Percentiles rank a stretch among this genome's conserved stretches.
phyloP scores from a whole-genome alignment of 2,797 vertebrate genomes.

The Acipenser ruthenus region DNA sequence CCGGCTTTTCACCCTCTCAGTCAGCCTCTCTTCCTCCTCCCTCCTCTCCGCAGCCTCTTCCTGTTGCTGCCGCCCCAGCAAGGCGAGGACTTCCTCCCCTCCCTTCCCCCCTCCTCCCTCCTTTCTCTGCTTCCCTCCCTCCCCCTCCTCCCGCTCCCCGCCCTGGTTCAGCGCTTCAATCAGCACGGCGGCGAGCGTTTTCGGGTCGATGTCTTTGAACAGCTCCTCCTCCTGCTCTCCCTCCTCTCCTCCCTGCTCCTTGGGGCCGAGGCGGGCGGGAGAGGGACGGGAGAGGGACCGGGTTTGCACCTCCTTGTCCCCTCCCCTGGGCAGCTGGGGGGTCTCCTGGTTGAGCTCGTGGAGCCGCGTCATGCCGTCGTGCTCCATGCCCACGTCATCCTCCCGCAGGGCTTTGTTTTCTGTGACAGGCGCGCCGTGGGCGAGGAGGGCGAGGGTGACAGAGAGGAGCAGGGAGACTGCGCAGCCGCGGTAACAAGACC shows the following conservation, averaged over 20 bases:
- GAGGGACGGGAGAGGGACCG: slow-evolving; percentile 23
- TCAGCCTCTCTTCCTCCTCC: slow-evolving; percentile 57
- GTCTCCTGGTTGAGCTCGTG: slow-evolving; percentile 22
- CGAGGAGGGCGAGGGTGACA: slow-evolving; percentile 32
- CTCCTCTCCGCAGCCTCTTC: slow-evolving; percentile 43
- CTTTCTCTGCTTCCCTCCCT: slow-evolving; percentile 31
- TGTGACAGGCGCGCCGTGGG: neutral
- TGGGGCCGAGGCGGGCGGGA: neutral
- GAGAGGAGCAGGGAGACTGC: slow-evolving; percentile 42
- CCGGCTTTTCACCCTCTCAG: slow-evolving; percentile 64
- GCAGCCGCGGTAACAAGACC: slow-evolving; percentile 36
- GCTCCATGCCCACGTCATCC: neutral
- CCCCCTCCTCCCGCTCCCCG: slow-evolving; percentile 24
- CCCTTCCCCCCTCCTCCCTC: slow-evolving; percentile 34
- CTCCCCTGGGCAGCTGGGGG: slow-evolving; percentile 16
- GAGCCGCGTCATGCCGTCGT: slow-evolving; percentile 12
- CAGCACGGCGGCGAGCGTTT: slow-evolving; percentile 71
- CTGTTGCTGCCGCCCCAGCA: slow-evolving; percentile 52
- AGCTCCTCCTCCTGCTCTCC: slow-evolving; percentile 54
- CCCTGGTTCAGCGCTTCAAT: slow-evolving; percentile 62
- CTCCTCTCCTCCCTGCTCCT: slow-evolving; percentile 9
- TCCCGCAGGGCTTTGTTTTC: neutral
- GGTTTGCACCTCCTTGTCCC: slow-evolving; percentile 16
- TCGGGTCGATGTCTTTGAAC: slow-evolving; percentile 76
- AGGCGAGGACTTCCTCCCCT: slow-evolving; percentile 35